Conservation (phyloP, 2,888 invertebrate genomes). For the Gandaritis pyraliata region DNA sequence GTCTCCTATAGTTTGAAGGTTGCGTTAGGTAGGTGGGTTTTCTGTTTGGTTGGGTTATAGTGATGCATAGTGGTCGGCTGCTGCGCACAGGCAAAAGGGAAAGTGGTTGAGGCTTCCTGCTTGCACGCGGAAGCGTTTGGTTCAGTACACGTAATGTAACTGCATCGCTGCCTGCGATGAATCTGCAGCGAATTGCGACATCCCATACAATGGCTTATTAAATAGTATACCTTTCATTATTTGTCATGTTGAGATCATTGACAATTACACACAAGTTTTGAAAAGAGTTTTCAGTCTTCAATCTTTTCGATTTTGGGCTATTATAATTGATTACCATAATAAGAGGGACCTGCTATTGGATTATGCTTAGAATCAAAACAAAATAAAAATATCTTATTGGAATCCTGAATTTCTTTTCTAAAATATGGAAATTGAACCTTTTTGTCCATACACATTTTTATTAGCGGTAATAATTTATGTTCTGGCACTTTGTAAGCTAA, state of each 20-base stretch:
- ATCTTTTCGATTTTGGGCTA: too few species aligned
- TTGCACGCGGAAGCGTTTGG: conserved; percentile 79
- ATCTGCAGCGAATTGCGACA: conserved; percentile 41
- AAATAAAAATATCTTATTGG: too few species aligned
- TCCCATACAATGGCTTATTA: conserved; percentile 1
- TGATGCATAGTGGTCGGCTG: conserved; percentile 74
- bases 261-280: too few species aligned
- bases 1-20: conserved; percentile 1
- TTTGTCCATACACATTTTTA: too few species aligned
- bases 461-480: too few species aligned
- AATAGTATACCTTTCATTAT: not conserved
- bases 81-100: conserved; percentile 83
- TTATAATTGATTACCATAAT: too few species aligned
- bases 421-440: too few species aligned
- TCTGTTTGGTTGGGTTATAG: conserved; percentile 63
- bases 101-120: conserved; percentile 80
- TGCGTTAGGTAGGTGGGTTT: conserved; percentile 14
- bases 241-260: too few species aligned
- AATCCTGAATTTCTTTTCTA: too few species aligned
- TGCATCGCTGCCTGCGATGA: conserved; percentile 55
- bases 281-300: too few species aligned
- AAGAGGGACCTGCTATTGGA: too few species aligned
- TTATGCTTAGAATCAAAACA: too few species aligned
- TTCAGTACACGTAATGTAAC: conserved; percentile 74
- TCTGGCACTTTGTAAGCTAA: not conserved